A percentile compares a stretch with the other conserved stretches of the same genome.
These are phyloP conservation scores for Trisateles emortualis DNA, from an alignment of 2,888 invertebrate species.

Conservation along the genomic window DNA sequence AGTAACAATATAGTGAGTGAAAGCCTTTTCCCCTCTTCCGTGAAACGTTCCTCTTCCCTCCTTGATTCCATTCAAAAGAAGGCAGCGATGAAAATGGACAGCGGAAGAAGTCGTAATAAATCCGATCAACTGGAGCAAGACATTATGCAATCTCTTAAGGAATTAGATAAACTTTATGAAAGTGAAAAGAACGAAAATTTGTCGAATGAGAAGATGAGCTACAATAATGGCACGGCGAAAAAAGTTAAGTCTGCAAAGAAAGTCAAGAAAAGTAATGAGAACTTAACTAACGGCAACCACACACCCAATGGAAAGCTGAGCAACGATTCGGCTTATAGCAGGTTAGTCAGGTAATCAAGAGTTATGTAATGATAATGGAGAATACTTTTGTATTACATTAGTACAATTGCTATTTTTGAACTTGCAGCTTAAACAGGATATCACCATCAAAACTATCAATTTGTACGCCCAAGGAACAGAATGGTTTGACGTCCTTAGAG, in stretches of 20 bases:
- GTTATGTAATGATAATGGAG: not conserved
- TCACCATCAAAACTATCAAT: conserved; percentile 81
- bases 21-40: conserved; percentile 81
- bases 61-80: conserved; percentile 85
- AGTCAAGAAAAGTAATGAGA: conserved; percentile 65
- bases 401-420: conserved; percentile 4
- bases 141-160: conserved; percentile 82
- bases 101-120: conserved; percentile 76
- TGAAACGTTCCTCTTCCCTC: conserved; percentile 87
- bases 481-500: conserved; percentile 65
- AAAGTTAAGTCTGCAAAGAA: conserved; percentile 69
- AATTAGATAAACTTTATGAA: conserved; percentile 82
- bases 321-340: conserved; percentile 94
- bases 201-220: conserved; percentile 60
- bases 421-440: conserved; percentile 77
- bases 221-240: conserved; percentile 66
- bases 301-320: conserved; percentile 76
- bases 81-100: conserved; percentile 64
- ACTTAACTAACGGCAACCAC: conserved; percentile 70
- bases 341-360: conserved; percentile 88
- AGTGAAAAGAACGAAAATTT: conserved; percentile 70
- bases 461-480: conserved; percentile 73
- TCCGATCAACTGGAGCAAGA: conserved; percentile 81
- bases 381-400: not conserved
- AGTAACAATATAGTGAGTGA: conserved; percentile 81